These are phyloP conservation scores for Metallyticus violacea DNA, from an alignment of 2,888 invertebrate genomes.

Conservation along the genomic window DNA sequence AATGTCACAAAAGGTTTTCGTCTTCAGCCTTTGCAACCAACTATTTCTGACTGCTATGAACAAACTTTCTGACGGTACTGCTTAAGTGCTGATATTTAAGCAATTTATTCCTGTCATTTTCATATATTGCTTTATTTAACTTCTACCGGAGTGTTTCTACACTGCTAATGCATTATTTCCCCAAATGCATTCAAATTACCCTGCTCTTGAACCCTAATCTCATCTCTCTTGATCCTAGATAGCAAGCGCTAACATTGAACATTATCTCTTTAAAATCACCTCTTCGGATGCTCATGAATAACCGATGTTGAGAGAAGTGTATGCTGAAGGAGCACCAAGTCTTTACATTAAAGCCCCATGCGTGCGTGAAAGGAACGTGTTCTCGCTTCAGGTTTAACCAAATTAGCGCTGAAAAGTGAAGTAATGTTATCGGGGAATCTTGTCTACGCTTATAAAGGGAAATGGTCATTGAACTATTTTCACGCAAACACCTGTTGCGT, in stretches of 20 bases:
- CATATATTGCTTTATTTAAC: no score
- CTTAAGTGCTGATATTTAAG: no score
- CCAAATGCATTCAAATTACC: no score
- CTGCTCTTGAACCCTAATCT: no score
- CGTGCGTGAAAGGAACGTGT: neutral
- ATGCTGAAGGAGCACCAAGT: neutral
- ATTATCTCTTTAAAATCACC: neutral
- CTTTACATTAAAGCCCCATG: neutral
- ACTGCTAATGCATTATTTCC: no score
- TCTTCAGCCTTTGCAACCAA: no score
- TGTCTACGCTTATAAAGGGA: neutral
- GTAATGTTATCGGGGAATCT: neutral
- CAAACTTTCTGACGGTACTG: no score
- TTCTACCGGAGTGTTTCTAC: no score
- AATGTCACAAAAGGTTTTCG: no score
- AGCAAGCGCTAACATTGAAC: neutral
- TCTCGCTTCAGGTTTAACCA: neutral
- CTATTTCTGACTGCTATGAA: no score
- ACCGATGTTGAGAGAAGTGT: neutral
- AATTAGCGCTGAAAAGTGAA: neutral
- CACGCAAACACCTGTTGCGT: conserved; percentile 10
- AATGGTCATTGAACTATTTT: neutral
- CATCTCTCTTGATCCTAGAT: neutral
- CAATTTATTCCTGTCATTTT: no score
- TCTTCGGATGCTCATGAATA: neutral